These are phyloP conservation scores for Echinarachnius parma DNA, from an alignment of 53 echinoderm and acorn worm species.

Conservation along the genomic window DNA sequence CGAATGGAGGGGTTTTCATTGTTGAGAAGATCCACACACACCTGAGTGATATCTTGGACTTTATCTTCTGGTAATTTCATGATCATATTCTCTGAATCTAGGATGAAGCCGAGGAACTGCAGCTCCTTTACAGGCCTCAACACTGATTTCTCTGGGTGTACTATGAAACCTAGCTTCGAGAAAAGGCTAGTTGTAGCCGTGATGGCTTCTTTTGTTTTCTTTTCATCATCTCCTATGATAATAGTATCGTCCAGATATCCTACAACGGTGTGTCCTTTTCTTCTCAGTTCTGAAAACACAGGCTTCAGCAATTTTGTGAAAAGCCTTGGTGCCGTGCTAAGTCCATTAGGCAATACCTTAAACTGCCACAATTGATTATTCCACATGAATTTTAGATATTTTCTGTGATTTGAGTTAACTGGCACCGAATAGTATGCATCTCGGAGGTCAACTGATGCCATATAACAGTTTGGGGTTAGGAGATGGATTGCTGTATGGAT, in stretches of 20 bases:
- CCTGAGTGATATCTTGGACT: slow-evolving; percentile 21
- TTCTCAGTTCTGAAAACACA: slow-evolving; percentile 8
- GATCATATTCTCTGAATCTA: slow-evolving; percentile 42
- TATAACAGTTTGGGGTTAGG: slow-evolving; percentile 36
- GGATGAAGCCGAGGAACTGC: slow-evolving; percentile 49
- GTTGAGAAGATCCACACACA: slow-evolving; percentile 8
- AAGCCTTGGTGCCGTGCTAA: slow-evolving; percentile 32
- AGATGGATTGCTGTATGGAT: slow-evolving; percentile 23
- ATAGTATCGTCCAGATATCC: slow-evolving; percentile 45
- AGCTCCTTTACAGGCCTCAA: slow-evolving; percentile 48
- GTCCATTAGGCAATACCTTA: slow-evolving; percentile 48
- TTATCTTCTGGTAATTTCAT: slow-evolving; percentile 36
- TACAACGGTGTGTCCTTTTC: neutral
- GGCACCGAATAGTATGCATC: slow-evolving; percentile 65
- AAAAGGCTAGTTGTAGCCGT: slow-evolving; percentile 6
- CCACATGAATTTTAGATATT: slow-evolving; percentile 47
- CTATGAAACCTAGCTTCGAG: slow-evolving; percentile 41
- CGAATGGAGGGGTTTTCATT: slow-evolving; percentile 17
- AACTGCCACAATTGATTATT: slow-evolving; percentile 19
- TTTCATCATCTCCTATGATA: neutral
- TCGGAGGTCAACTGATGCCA: slow-evolving; percentile 48
- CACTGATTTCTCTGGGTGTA: slow-evolving; percentile 56
- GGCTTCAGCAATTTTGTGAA: slow-evolving; percentile 61
- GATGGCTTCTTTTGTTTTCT: neutral
- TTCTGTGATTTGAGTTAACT: slow-evolving; percentile 13